Evolutionary conservation across 2,113 vertebrate species (phyloP), one percentile per base, ranked within the genome.

Genomic region (Haemorhous mexicanus): DNA sequence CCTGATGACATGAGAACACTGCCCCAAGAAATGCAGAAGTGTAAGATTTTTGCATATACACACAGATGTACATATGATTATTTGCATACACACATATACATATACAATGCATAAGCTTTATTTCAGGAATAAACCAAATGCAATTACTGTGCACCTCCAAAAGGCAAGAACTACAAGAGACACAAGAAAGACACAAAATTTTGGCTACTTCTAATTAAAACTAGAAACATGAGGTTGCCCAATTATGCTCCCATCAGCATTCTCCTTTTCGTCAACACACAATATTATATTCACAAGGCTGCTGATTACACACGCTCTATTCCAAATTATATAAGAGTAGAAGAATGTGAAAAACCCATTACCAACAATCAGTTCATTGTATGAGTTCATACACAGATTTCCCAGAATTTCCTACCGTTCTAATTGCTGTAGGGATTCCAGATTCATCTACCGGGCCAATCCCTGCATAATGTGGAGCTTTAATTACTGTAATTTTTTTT

Each of bases 391-490:
- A 95, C 62, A 78, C 74, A 84, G 86, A 76, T 91, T 94, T 26
- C 52, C 95, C 81, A 90, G 91, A 92, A 77, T 96, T 96, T 96
- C 99, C 98, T 98, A 99, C 99, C 98, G 99, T 99, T 98, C 99
- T 98, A 95, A 99, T 99, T 96, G 99, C 99, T 24, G 99, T 99
- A 76, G 99, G 99, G 96, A 99, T 99, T 97, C 99, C 99, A 50
- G 99, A 98, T 95, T 99, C 98, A 80, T 99, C 99, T 94, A 99
- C 98, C 0, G 99, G 99, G 94, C 99, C 99, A 64, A 99, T 99
- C 82, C 99, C 99, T 64, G 99, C 97, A 94, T 99, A 99, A 96
- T 99, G 99, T 6, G 99, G 99, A 14, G 99, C 99, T 98, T 99
- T 99, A 97, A 99, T 98, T 90, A 99, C 96, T 2, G 99, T 99